A percentile compares a stretch with the other conserved stretches of the same genome.
Evolutionary conservation across 2,888 invertebrate genomes (phyloP).

Genomic region (Orthonychiurus folsomi): DNA sequence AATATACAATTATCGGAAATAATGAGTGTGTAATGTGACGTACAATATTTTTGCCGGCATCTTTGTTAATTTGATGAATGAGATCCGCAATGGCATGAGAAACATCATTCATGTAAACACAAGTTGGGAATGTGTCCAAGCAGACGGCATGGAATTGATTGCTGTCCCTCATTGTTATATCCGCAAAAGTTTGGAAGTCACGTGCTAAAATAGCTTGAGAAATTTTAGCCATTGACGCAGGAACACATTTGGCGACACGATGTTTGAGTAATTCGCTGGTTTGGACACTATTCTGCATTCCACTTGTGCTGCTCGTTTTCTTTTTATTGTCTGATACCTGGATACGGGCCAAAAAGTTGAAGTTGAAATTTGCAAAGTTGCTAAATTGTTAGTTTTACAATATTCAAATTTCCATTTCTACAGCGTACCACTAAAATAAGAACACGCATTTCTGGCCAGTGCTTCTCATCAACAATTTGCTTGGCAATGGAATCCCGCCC

Average conservation of each 20-base stretch:
- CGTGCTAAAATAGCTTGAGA: conserved; percentile 55
- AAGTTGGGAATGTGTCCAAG: conserved; percentile 87
- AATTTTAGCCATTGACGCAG: conserved; percentile 57
- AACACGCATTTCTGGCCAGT: conserved; percentile 87
- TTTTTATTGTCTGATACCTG: conserved; percentile 64
- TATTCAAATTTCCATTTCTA: no score
- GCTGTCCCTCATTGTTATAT: conserved; percentile 91
- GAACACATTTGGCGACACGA: conserved; percentile 64
- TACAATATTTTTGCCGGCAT: conserved; percentile 56
- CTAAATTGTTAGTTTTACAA: conserved; percentile 1
- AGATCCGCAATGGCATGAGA: conserved; percentile 71
- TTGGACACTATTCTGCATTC: conserved; percentile 70
- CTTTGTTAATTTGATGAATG: conserved; percentile 72
- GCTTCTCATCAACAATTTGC: conserved; percentile 60
- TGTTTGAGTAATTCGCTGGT: conserved; percentile 75
- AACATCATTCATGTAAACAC: conserved; percentile 80
- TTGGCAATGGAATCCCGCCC: conserved; percentile 69
- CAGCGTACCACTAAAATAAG: conserved; percentile 77
- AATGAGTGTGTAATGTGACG: conserved; percentile 17
- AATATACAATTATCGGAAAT: not conserved
- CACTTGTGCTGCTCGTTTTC: conserved; percentile 73
- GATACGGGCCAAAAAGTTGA: conserved; percentile 19
- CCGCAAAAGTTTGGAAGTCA: conserved; percentile 78
- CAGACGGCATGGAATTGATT: conserved; percentile 94
- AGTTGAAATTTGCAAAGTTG: not conserved